Evolutionary conservation across 35 echinoderm and acorn worm genomes (phyloP).

Genomic region (Ophioderma brevispina): DNA sequence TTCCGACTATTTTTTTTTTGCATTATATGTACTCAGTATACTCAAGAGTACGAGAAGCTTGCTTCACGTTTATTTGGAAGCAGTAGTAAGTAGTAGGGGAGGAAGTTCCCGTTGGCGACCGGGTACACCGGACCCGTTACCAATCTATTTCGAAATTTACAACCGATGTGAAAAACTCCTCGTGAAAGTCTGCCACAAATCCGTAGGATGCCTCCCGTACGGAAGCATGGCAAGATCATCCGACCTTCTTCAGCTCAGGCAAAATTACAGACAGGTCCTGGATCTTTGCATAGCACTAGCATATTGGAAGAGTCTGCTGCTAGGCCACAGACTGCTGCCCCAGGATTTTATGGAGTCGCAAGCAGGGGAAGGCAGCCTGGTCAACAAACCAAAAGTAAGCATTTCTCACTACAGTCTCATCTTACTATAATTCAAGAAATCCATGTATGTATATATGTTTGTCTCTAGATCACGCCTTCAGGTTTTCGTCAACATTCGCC

Average conservation of each 20-base stretch:
- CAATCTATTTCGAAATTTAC: background rate
- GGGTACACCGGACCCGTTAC: background rate
- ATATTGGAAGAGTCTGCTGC: conserved; percentile 47
- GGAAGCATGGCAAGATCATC: conserved; percentile 64
- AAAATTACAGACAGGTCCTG: conserved; percentile 64
- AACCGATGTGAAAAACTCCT: background rate
- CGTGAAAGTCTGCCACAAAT: background rate
- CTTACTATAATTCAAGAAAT: too few species aligned
- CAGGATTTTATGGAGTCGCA: conserved; percentile 52
- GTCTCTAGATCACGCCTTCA: too few species aligned
- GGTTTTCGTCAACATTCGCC: too few species aligned
- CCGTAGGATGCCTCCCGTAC: conserved; percentile 63
- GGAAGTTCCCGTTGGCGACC: background rate
- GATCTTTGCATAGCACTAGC: background rate
- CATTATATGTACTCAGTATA: background rate
- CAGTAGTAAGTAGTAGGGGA: background rate
- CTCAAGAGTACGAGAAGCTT: background rate
- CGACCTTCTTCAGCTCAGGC: conserved; percentile 80
- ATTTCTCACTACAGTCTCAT: too few species aligned
- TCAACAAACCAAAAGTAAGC: background rate
- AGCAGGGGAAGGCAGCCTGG: background rate
- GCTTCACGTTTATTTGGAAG: conserved; percentile 13
- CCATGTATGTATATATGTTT: too few species aligned
- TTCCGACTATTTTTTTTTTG: background rate
- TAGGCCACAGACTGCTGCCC: conserved; percentile 80